Evolutionary conservation across 2,888 invertebrate genomes (phyloP).

Genomic region (Linnaemya tessellans): DNA sequence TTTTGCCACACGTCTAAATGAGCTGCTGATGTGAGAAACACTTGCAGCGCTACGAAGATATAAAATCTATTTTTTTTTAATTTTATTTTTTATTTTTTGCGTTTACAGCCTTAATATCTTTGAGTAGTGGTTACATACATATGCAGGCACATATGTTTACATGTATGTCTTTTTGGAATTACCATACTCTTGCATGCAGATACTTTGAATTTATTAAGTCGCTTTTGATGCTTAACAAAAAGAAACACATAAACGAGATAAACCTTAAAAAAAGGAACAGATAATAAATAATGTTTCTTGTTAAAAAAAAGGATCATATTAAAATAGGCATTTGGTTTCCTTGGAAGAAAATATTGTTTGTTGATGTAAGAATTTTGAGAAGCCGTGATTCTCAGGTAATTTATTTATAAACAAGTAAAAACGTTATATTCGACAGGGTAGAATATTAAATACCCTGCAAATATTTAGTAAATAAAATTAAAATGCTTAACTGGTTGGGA

Average conservation of each 20-base stretch:
- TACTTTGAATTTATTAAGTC: constrained; percentile 26
- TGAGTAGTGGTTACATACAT: not conserved
- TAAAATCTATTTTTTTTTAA: not conserved
- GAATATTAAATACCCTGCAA: too few relatives aligned
- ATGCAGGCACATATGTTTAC: not conserved
- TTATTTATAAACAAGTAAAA: constrained; percentile 20
- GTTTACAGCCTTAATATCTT: not conserved
- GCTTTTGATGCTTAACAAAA: constrained; percentile 25
- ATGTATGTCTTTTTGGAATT: not conserved
- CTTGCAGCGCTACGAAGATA: constrained; percentile 59
- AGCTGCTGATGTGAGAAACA: constrained; percentile 71
- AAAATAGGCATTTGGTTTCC: constrained; percentile 20
- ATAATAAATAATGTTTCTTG: constrained; percentile 33
- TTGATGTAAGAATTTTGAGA: constrained; percentile 15
- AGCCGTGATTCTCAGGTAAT: constrained; percentile 5
- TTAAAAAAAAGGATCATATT: constrained; percentile 21
- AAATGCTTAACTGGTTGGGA: too few relatives aligned
- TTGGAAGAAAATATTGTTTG: constrained; percentile 22
- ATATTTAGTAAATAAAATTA: too few relatives aligned
- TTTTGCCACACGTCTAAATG: constrained; percentile 64
- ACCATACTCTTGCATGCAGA: constrained; percentile 21
- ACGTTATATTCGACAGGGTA: too few relatives aligned
- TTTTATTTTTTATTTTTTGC: constrained; percentile 7
- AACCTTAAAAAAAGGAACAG: not conserved
- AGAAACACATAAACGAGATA: constrained; percentile 14